These are phyloP conservation scores for Agriopis marginaria DNA, from an alignment of 2,888 invertebrate species.

Conservation along the genomic window DNA sequence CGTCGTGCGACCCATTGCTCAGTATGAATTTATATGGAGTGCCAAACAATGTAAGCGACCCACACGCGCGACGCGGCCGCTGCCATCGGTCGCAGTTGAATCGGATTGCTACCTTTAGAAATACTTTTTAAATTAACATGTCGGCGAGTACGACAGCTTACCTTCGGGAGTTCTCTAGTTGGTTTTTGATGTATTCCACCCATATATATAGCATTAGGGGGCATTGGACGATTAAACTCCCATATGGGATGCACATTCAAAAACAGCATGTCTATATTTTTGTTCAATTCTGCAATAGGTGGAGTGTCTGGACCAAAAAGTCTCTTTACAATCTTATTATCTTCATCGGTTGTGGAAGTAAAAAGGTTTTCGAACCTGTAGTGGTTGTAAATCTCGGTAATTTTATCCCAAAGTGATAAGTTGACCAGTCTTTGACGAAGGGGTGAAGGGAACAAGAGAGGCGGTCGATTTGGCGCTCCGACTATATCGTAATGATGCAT, in stretches of 20 bases:
- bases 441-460: not conserved
- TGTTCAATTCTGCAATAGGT: conserved; percentile 25
- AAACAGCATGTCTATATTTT: conserved; percentile 41
- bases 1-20: too few species aligned
- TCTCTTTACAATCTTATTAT: conserved; percentile 19
- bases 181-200: conserved; percentile 46
- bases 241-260: conserved; percentile 52
- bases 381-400: conserved; percentile 8
- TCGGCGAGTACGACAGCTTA: not conserved
- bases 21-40: too few species aligned
- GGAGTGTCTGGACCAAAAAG: conserved; percentile 35
- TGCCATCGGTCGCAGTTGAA: too few species aligned
- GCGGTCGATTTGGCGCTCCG: not conserved
- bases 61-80: too few species aligned
- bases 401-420: conserved; percentile 27
- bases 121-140: too few species aligned
- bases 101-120: too few species aligned
- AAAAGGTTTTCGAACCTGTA: conserved; percentile 13
- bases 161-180: conserved; percentile 38
- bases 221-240: conserved; percentile 55
- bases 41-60: too few species aligned
- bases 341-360: not conserved
- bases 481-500: conserved; percentile 1
- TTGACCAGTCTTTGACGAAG: conserved; percentile 8
- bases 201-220: conserved; percentile 31